A percentile compares a stretch with the other conserved stretches of the same genome.
Conservation (phyloP, 1,140 invertebrate species). For the Bombus waltoni region DNA sequence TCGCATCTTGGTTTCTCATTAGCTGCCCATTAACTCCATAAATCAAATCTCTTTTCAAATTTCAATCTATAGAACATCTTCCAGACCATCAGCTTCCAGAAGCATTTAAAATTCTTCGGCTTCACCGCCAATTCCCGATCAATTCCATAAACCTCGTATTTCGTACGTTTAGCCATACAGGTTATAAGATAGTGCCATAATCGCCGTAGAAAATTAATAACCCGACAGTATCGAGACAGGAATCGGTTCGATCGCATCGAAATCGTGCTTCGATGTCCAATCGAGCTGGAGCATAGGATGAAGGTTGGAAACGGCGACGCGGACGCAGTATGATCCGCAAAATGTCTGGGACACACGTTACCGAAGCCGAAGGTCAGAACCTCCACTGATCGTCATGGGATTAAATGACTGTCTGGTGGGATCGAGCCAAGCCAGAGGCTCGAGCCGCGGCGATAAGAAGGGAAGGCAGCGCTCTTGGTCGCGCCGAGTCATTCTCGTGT, state of each 20-base stretch:
- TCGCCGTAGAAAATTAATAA: constrained; percentile 32
- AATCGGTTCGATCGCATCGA: not conserved
- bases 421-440: constrained; percentile 28
- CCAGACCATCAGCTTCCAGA: no score
- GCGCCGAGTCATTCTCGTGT: constrained; percentile 79
- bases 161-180: no score
- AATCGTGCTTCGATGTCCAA: not conserved
- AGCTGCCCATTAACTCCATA: no score
- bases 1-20: no score
- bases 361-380: constrained; percentile 40
- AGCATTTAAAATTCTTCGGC: no score
- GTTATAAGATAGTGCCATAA: no score
- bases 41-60: not conserved
- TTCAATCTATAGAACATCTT: not conserved
- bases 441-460: constrained; percentile 72
- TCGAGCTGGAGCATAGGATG: not conserved
- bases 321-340: constrained; percentile 27
- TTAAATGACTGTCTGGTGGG: constrained; percentile 76
- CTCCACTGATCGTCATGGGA: constrained; percentile 73
- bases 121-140: no score
- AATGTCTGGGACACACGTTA: constrained; percentile 46
- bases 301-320: not conserved
- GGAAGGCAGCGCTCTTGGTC: constrained; percentile 56
- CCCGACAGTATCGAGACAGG: not conserved
- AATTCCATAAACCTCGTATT: no score